Conservation (phyloP, 1,140 invertebrate species). For the Triops cancriformis region DNA sequence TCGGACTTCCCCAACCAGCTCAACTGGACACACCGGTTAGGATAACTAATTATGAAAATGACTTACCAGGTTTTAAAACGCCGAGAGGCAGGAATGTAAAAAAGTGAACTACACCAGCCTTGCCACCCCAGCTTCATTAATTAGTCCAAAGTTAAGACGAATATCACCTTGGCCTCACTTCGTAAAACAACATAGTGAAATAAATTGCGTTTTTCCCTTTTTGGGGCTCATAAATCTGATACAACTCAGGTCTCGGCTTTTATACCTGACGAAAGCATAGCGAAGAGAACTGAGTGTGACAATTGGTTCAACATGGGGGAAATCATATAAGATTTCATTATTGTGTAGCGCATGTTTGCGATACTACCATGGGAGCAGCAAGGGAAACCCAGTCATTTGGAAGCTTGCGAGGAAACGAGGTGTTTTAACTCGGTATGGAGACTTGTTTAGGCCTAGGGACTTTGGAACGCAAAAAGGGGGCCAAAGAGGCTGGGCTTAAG, state of each 20-base stretch:
- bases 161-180: background rate
- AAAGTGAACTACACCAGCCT: background rate
- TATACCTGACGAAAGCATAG: too few relatives aligned
- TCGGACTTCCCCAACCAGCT: background rate
- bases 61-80: background rate
- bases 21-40: background rate
- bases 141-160: background rate
- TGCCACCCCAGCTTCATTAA: background rate
- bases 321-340: background rate
- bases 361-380: too few relatives aligned
- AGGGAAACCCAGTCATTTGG: background rate
- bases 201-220: background rate
- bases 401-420: background rate
- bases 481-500: slow-evolving; percentile 1
- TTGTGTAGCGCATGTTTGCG: background rate
- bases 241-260: background rate
- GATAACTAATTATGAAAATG: background rate
- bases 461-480: background rate
- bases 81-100: background rate
- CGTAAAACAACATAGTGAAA: too few relatives aligned
- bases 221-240: background rate
- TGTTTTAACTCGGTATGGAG: background rate
- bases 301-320: background rate
- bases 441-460: slow-evolving; percentile 4
- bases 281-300: background rate